Percentiles rank a stretch among this genome's conserved stretches.
Evolutionary conservation across 2,797 vertebrate genomes (phyloP).

Genomic region (Danionella dracula): DNA sequence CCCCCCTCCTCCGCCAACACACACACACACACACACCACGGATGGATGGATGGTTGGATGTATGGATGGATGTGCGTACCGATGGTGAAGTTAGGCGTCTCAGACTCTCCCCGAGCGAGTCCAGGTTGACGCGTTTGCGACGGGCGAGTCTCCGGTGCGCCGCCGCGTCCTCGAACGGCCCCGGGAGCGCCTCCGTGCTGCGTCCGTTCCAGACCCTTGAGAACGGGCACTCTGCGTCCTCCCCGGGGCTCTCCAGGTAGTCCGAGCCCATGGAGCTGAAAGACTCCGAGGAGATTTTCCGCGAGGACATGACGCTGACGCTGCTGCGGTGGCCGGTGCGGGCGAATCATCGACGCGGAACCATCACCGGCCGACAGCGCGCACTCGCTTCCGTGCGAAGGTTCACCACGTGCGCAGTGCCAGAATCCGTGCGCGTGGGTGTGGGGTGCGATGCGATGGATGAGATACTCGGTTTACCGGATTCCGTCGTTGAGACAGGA

Average conservation of each 20-base stretch:
- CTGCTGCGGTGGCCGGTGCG: conserved; percentile 35
- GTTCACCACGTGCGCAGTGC: conserved; percentile 14
- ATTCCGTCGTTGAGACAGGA: conserved; percentile 12
- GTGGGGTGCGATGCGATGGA: background rate
- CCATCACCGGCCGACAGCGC: conserved; percentile 20
- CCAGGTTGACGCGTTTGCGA: conserved; percentile 87
- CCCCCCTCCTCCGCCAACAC: too few relatives aligned
- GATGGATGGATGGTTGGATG: too few relatives aligned
- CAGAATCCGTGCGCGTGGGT: conserved; percentile 13
- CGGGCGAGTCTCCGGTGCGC: conserved; percentile 70
- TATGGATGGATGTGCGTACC: conserved; percentile 62
- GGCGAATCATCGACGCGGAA: conserved; percentile 62
- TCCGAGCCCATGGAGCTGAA: conserved; percentile 94
- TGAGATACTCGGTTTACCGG: conserved; percentile 5
- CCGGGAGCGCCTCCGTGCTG: conserved; percentile 69
- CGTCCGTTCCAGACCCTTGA: conserved; percentile 85
- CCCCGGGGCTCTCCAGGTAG: conserved; percentile 82
- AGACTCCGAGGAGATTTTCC: conserved; percentile 96
- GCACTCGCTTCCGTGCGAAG: conserved; percentile 12
- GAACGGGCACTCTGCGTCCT: conserved; percentile 77
- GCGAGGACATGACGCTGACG: conserved; percentile 69
- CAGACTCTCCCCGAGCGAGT: conserved; percentile 93
- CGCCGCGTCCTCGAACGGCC: conserved; percentile 58
- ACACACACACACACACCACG: too few relatives aligned
- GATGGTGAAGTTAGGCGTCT: conserved; percentile 87